phyloP scores from a whole-genome alignment of 2,797 vertebrate genomes.

The Periophthalmus magnuspinnatus region DNA sequence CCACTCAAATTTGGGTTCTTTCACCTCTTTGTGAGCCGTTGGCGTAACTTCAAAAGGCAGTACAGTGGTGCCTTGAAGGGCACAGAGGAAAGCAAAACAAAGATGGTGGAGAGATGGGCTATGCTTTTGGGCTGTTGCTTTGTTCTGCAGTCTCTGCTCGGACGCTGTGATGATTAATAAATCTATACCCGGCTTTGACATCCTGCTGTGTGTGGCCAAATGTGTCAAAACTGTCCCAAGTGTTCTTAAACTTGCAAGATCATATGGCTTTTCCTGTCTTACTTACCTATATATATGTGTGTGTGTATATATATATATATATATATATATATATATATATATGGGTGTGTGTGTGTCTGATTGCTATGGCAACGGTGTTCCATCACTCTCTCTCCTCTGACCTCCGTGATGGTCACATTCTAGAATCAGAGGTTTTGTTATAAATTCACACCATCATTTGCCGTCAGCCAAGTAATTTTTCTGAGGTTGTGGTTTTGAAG shows the following conservation, averaged over 20 bases:
- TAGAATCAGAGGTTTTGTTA: no score
- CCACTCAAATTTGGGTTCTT: constrained; percentile 31
- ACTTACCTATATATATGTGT: neutral
- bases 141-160: constrained; percentile 37
- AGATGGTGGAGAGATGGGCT: constrained; percentile 37
- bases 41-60: constrained; percentile 48
- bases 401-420: no score
- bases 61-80: constrained; percentile 42
- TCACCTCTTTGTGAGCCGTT: constrained; percentile 41
- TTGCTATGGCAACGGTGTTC: no score
- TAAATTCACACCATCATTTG: no score
- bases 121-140: constrained; percentile 35
- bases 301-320: no score
- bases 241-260: constrained; percentile 6
- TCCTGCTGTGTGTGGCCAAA: constrained; percentile 30
- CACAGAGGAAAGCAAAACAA: constrained; percentile 47
- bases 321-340: no score
- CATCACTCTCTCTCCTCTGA: no score
- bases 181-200: constrained; percentile 31
- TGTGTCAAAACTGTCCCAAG: constrained; percentile 15
- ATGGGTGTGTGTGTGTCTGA: no score
- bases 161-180: constrained; percentile 52
- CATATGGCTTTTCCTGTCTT: constrained; percentile 10
- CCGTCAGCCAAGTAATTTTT: no score
- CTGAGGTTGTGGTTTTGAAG: no score